Evolutionary conservation across 2,888 invertebrate genomes (phyloP).

Genomic region (Thecophora atra): DNA sequence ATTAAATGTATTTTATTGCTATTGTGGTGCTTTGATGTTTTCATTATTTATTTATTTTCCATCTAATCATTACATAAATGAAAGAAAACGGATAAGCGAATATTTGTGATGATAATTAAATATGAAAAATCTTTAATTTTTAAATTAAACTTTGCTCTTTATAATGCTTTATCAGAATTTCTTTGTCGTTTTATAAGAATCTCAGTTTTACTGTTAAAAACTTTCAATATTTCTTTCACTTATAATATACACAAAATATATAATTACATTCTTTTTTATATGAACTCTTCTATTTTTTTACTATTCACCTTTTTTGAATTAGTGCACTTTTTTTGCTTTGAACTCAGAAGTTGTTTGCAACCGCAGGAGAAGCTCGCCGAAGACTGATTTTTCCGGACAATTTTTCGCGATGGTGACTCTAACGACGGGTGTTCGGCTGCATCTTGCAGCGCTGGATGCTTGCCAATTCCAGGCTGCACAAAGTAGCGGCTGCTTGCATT

Average conservation of each 20-base stretch:
- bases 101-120: too few species aligned
- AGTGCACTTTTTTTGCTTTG: slow-evolving; percentile 32
- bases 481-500: neutral
- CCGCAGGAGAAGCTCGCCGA: slow-evolving; percentile 66
- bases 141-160: too few species aligned
- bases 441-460: slow-evolving; percentile 26
- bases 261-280: neutral
- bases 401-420: slow-evolving; percentile 25
- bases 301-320: slow-evolving; percentile 33
- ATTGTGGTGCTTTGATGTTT: too few species aligned
- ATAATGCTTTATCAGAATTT: slow-evolving; percentile 17
- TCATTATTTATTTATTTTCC: too few species aligned
- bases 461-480: slow-evolving; percentile 35
- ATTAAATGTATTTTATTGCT: too few species aligned
- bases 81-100: too few species aligned
- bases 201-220: too few species aligned
- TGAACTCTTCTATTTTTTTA: slow-evolving; percentile 17
- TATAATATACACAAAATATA: neutral
- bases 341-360: slow-evolving; percentile 52
- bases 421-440: neutral
- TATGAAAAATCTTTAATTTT: too few species aligned
- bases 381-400: slow-evolving; percentile 55
- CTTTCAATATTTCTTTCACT: too few species aligned
- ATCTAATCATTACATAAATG: too few species aligned
- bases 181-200: slow-evolving; percentile 24